A percentile compares a stretch with the other conserved stretches of the same genome.
Conservation (phyloP, 2,888 invertebrate species). For the Lagria hirta region DNA sequence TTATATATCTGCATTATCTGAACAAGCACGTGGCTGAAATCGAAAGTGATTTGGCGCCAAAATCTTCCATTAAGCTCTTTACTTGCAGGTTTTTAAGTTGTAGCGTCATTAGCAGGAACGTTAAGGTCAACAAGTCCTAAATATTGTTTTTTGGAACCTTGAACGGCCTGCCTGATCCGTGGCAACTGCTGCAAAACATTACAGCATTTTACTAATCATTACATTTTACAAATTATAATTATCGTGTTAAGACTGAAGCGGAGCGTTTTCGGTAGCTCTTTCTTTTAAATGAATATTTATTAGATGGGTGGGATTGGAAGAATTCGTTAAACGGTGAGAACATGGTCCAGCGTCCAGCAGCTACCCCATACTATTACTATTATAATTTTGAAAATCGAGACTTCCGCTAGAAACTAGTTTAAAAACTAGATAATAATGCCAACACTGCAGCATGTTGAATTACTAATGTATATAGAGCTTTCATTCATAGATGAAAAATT, state of each 20-base stretch:
- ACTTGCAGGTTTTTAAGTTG: conserved; percentile 17
- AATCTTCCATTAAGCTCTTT: conserved; percentile 21
- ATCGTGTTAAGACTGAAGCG: conserved; percentile 1
- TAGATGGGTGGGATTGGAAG: conserved; percentile 18
- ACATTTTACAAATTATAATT: no score
- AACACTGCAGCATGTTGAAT: background rate
- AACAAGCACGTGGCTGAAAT: conserved; percentile 20
- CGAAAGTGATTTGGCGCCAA: conserved; percentile 26
- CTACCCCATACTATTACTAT: conserved; percentile 7
- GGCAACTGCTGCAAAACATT: conserved; percentile 20
- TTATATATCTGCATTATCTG: no score
- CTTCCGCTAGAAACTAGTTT: conserved; percentile 20
- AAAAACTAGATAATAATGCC: conserved; percentile 7
- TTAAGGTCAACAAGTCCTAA: conserved; percentile 31
- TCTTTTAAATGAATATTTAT: conserved; percentile 15
- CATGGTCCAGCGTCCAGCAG: conserved; percentile 18
- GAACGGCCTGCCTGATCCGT: conserved; percentile 14
- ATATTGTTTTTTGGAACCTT: conserved; percentile 29
- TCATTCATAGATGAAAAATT: background rate
- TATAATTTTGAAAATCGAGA: conserved; percentile 17
- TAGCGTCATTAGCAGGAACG: conserved; percentile 28
- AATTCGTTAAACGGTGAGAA: conserved; percentile 18
- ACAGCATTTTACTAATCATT: conserved; percentile 2
- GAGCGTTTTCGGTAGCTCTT: conserved; percentile 14
- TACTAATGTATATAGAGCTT: background rate